Conservation (phyloP, 2,888 invertebrate species). For the Alsophila aescularia region DNA sequence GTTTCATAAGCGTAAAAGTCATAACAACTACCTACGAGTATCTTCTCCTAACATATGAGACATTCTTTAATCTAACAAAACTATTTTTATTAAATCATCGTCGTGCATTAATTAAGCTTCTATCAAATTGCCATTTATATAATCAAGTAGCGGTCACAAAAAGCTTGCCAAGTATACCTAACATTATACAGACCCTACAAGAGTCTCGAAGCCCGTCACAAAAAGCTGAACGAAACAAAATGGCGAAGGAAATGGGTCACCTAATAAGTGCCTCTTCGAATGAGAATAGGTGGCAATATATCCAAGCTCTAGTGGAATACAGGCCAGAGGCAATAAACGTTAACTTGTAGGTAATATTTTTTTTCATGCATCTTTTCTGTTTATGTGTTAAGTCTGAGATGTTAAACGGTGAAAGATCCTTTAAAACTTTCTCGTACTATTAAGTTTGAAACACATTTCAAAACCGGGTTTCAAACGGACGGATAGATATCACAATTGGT, state of each 20-base stretch:
- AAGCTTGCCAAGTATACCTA: neutral
- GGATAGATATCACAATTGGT: too few species aligned
- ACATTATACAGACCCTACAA: neutral
- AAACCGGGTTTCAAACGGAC: too few species aligned
- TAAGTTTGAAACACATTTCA: too few species aligned
- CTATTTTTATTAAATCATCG: neutral
- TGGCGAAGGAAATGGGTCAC: constrained; percentile 1
- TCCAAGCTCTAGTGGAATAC: constrained; percentile 13
- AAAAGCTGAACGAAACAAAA: constrained; percentile 1
- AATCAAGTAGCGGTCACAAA: neutral
- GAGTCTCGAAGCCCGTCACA: neutral
- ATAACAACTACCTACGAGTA: too few species aligned
- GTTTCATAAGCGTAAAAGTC: too few species aligned
- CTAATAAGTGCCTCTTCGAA: constrained; percentile 7
- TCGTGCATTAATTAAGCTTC: too few species aligned
- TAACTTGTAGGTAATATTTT: neutral
- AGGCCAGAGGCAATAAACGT: constrained; percentile 13
- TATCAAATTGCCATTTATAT: too few species aligned
- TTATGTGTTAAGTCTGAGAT: too few species aligned
- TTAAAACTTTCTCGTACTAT: too few species aligned
- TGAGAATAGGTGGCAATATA: constrained; percentile 27
- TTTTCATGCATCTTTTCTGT: neutral
- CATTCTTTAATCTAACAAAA: neutral
- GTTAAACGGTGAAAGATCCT: too few species aligned
- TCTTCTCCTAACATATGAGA: too few species aligned